These are phyloP conservation scores for Sarcophaga variegata DNA, from an alignment of 2,888 invertebrate species.

Conservation along the genomic window DNA sequence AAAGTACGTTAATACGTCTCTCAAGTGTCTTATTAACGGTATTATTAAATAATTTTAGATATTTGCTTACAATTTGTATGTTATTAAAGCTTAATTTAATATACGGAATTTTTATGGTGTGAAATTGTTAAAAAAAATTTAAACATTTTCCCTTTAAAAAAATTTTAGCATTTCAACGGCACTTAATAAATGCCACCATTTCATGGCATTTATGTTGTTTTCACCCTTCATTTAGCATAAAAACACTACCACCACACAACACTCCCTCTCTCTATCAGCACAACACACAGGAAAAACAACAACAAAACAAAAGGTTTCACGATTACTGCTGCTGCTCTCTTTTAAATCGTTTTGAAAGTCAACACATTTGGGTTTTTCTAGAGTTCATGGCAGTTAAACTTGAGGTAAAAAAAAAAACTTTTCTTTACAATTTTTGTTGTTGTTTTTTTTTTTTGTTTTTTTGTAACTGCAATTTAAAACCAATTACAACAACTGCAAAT, in stretches of 20 bases:
- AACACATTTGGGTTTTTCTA: slow-evolving; percentile 18
- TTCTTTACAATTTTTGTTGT: slow-evolving; percentile 13
- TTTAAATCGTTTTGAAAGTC: slow-evolving; percentile 41
- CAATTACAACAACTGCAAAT: neutral
- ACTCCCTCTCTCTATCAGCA: no score
- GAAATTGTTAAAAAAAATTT: no score
- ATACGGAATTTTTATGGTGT: no score
- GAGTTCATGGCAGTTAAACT: slow-evolving; percentile 38
- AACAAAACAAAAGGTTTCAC: slow-evolving; percentile 37
- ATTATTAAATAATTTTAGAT: no score
- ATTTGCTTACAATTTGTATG: no score
- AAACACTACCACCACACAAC: no score
- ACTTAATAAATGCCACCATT: neutral
- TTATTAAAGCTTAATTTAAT: no score
- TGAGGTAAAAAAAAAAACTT: slow-evolving; percentile 6
- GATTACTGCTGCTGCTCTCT: slow-evolving; percentile 40
- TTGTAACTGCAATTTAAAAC: neutral
- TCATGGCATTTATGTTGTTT: neutral
- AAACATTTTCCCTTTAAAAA: no score
- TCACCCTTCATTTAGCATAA: slow-evolving; percentile 3
- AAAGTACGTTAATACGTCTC: no score
- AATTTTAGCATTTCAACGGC: no score
- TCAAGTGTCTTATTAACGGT: no score
- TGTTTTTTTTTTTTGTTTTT: neutral
- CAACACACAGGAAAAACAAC: neutral